phyloP scores from a whole-genome alignment of 2,797 vertebrate genomes.

The Eulemur albifrons region DNA sequence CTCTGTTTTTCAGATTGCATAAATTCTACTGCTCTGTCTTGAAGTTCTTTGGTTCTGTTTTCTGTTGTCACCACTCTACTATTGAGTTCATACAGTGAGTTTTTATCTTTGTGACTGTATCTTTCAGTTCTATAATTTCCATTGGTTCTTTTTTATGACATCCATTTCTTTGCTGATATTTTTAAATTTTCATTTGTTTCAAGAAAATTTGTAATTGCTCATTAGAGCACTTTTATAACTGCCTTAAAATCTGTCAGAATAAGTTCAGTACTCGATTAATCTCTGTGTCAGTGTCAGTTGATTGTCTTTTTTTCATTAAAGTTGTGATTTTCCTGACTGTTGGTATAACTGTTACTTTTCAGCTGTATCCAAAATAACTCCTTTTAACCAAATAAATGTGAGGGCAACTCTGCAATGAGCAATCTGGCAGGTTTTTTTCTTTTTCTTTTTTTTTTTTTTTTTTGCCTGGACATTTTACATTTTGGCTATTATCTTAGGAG shows the following conservation, averaged over 20 bases:
- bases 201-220: neutral
- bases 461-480: neutral
- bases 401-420: neutral
- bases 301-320: neutral
- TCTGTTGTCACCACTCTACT: neutral
- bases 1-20: neutral
- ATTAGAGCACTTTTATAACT: neutral
- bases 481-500: neutral
- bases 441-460: neutral
- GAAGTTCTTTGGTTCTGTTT: neutral
- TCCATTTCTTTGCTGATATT: neutral
- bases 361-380: neutral
- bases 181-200: conserved; percentile 26
- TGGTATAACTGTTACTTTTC: neutral
- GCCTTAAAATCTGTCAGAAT: neutral
- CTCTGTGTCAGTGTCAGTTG: neutral
- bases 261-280: neutral
- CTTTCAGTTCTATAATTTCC: conserved; percentile 15
- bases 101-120: neutral
- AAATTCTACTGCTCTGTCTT: neutral
- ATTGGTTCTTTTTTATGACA: neutral
- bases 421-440: neutral
- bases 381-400: neutral
- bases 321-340: neutral
- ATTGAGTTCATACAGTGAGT: neutral